phyloP scores from a whole-genome alignment of 2,113 vertebrate genomes.

The Cynocephalus volans region DNA sequence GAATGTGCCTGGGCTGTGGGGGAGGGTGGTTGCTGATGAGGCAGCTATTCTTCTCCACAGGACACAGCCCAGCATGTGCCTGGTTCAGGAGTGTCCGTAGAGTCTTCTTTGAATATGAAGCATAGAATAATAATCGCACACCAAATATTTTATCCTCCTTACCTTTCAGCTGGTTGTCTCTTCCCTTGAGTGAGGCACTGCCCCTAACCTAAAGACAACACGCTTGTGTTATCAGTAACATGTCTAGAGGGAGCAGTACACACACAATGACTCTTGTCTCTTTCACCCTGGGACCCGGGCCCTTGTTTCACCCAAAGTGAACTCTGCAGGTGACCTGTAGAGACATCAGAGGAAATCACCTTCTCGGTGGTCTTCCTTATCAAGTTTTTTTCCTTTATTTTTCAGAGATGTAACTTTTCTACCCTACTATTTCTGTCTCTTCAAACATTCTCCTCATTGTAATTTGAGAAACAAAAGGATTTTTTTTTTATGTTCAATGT shows the following conservation, averaged over 20 bases:
- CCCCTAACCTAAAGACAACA: no score
- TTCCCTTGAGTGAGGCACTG: no score
- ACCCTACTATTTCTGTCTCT: not conserved
- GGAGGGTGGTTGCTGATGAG: not conserved
- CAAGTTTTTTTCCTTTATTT: not conserved
- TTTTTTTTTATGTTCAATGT: no score
- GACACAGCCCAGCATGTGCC: not conserved
- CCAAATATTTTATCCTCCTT: not conserved
- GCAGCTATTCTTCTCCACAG: not conserved
- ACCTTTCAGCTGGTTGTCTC: not conserved
- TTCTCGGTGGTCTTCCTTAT: not conserved
- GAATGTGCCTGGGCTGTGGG: no score
- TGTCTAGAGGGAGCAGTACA: no score
- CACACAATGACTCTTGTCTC: no score
- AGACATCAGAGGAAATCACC: no score
- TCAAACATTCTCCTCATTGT: not conserved
- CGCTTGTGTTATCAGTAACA: no score
- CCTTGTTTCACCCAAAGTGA: no score
- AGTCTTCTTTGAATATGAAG: not conserved
- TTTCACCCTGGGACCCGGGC: no score
- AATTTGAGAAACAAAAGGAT: constrained; percentile 12
- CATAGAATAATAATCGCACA: no score
- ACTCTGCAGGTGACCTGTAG: no score
- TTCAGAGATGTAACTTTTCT: not conserved
- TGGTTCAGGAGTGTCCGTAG: not conserved